Percentiles rank a stretch among this genome's conserved stretches.
These are phyloP conservation scores for Myotis yumanensis DNA, from an alignment of 2,113 vertebrate genomes.

Conservation along the genomic window DNA sequence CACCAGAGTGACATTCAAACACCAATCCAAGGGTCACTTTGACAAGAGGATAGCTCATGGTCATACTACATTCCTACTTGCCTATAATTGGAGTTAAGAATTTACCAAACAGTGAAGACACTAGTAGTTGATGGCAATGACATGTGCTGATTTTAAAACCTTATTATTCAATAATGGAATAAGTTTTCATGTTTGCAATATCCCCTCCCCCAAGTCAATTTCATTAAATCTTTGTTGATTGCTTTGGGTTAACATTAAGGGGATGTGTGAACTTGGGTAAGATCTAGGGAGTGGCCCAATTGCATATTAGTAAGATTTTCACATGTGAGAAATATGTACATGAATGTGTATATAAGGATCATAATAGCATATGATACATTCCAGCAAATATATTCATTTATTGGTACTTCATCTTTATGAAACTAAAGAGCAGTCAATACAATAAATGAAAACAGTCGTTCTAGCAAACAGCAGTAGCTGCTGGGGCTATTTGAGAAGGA, in stretches of 20 bases:
- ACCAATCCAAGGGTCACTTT: background rate
- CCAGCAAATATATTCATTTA: background rate
- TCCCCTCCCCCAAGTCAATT: background rate
- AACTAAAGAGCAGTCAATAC: background rate
- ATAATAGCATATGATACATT: background rate
- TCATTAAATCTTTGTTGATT: slow-evolving; percentile 3
- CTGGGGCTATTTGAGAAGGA: background rate
- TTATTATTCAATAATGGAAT: background rate
- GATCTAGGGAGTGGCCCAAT: background rate
- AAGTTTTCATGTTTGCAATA: background rate
- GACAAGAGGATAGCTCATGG: background rate
- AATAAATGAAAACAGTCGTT: background rate
- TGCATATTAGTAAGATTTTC: background rate
- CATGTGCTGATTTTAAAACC: background rate
- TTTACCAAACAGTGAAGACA: background rate
- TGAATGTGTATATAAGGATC: background rate
- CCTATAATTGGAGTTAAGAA: background rate
- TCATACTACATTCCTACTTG: background rate
- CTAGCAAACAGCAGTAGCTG: background rate
- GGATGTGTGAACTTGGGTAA: background rate
- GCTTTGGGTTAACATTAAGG: background rate
- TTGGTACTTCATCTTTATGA: background rate
- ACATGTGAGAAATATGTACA: background rate
- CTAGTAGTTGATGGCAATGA: background rate
- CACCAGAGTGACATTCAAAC: background rate